A percentile compares a stretch with the other conserved stretches of the same genome.
Conservation (phyloP, 2,797 vertebrate genomes). For the Tokudaia muenninki region DNA sequence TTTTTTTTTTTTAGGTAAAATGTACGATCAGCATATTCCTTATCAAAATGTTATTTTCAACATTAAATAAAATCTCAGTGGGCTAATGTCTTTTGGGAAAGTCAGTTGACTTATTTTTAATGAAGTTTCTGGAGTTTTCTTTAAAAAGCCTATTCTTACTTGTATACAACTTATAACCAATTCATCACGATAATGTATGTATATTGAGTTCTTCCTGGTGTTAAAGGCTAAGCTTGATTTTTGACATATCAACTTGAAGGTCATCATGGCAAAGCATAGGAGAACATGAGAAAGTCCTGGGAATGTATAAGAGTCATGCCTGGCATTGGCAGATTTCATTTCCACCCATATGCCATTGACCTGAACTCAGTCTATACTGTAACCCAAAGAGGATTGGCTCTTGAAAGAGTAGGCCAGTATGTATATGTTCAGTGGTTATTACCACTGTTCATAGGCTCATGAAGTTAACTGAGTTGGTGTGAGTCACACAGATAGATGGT, state of each 20-base stretch:
- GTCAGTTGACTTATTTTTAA: conserved; percentile 59
- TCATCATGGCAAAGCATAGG: background rate
- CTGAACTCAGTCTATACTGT: background rate
- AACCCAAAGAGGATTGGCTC: background rate
- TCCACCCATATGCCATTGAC: background rate
- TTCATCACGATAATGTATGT: background rate
- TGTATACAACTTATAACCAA: background rate
- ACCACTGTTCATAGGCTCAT: background rate
- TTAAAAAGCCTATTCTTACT: background rate
- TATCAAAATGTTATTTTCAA: conserved; percentile 74
- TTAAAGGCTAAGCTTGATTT: background rate
- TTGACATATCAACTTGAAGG: background rate
- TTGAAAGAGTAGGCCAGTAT: background rate
- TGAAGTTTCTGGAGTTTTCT: conserved; percentile 42
- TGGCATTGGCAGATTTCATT: background rate
- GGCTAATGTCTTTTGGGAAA: conserved; percentile 58
- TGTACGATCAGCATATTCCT: conserved; percentile 68
- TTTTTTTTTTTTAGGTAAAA: conserved; percentile 58
- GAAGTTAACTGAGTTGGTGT: background rate
- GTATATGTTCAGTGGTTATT: background rate
- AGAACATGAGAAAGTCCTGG: background rate
- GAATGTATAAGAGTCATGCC: background rate
- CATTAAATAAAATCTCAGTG: conserved; percentile 37
- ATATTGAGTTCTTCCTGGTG: background rate
- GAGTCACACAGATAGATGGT: background rate